These are phyloP conservation scores for Ips nitidus DNA, from an alignment of 1,140 invertebrate species.

Conservation along the genomic window DNA sequence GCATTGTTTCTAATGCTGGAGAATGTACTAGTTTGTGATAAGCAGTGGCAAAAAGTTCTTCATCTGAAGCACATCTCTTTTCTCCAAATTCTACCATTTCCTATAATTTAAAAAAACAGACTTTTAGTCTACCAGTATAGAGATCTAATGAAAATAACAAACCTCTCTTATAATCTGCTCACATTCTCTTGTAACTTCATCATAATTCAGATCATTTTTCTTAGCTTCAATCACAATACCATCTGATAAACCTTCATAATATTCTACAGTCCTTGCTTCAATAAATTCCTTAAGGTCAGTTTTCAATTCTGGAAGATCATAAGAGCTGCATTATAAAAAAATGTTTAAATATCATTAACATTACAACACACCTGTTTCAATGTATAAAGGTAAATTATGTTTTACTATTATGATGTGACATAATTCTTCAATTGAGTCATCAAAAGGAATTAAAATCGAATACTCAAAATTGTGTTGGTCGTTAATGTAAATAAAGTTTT, in stretches of 20 bases:
- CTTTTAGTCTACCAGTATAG: constrained; percentile 37
- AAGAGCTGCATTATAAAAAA: neutral
- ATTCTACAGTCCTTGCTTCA: constrained; percentile 56
- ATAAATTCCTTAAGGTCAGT: constrained; percentile 52
- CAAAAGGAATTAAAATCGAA: constrained; percentile 47
- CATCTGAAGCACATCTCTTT: constrained; percentile 70
- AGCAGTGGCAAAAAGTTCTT: constrained; percentile 78
- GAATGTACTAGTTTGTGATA: constrained; percentile 82
- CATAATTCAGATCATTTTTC: constrained; percentile 61
- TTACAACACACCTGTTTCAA: constrained; percentile 50
- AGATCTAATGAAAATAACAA: constrained; percentile 1
- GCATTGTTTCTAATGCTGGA: constrained; percentile 75
- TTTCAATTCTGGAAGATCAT: constrained; percentile 48
- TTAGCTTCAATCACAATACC: constrained; percentile 56
- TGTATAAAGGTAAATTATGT: constrained; percentile 54
- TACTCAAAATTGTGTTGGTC: constrained; percentile 27
- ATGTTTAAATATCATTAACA: constrained; percentile 8
- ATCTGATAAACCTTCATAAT: constrained; percentile 56
- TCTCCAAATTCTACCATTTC: constrained; percentile 69
- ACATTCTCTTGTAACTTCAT: constrained; percentile 69
- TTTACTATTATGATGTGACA: constrained; percentile 51
- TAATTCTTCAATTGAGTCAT: constrained; percentile 51
- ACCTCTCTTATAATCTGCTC: constrained; percentile 68
- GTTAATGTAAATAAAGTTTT: constrained; percentile 27
- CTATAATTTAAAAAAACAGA: constrained; percentile 48